These are phyloP conservation scores for Orientallactaga sibirica DNA, from an alignment of 2,797 vertebrate genomes.

Conservation along the genomic window DNA sequence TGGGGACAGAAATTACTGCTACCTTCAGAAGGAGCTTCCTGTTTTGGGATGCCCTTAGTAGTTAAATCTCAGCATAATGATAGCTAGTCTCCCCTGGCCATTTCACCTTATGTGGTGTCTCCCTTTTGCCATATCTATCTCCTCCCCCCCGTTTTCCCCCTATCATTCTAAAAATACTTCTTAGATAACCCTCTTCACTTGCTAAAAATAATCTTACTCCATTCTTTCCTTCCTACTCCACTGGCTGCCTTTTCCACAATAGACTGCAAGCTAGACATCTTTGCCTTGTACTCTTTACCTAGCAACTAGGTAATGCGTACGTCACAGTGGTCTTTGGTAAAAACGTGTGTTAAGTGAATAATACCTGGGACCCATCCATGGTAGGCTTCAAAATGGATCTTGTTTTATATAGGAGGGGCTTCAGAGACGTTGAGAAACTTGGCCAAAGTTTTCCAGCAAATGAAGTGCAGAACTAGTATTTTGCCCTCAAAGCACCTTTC, in stretches of 20 bases:
- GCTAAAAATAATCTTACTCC: not conserved
- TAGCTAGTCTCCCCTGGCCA: not conserved
- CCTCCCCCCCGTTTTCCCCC: not conserved
- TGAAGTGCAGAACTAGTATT: not conserved
- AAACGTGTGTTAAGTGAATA: not conserved
- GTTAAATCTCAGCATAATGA: not conserved
- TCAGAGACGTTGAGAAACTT: slow-evolving; percentile 53
- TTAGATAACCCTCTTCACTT: not conserved
- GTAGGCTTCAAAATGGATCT: not conserved
- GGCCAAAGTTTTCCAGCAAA: not conserved
- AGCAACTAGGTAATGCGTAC: not conserved
- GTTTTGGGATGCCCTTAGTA: not conserved
- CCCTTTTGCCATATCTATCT: no score
- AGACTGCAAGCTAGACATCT: not conserved
- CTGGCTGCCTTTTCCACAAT: not conserved
- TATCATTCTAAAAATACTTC: not conserved
- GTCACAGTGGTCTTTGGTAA: not conserved
- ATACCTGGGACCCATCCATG: not conserved
- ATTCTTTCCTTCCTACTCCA: not conserved
- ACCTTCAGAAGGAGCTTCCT: not conserved
- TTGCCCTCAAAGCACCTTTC: not conserved
- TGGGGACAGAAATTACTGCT: not conserved
- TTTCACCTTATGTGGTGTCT: not conserved
- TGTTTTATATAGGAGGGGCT: not conserved
- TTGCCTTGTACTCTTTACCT: not conserved